These are phyloP conservation scores for Clarias macrocephalus DNA, from an alignment of 2,113 vertebrate genomes.

Conservation along the genomic window DNA sequence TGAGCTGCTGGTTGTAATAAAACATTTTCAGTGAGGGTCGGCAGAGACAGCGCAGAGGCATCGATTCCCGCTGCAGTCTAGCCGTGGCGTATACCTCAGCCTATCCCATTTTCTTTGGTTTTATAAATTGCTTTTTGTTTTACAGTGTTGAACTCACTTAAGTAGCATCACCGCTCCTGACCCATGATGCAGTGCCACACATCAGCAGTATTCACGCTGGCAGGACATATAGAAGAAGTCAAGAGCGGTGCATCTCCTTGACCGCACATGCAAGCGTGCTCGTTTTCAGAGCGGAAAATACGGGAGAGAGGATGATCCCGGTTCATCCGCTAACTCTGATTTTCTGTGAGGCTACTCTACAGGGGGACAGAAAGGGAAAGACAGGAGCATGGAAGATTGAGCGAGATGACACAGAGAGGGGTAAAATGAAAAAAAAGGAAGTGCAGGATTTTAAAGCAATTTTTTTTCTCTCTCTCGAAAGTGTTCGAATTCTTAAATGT, in stretches of 20 bases:
- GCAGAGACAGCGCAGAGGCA: constrained; percentile 34
- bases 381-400: neutral
- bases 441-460: neutral
- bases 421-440: neutral
- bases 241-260: constrained; percentile 16
- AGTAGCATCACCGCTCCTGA: constrained; percentile 5
- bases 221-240: neutral
- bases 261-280: constrained; percentile 5
- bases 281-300: constrained; percentile 14
- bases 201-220: constrained; percentile 12
- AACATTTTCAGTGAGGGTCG: constrained; percentile 24
- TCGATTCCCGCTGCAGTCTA: constrained; percentile 59
- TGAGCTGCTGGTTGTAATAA: constrained; percentile 44
- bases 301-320: neutral
- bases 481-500: constrained; percentile 9
- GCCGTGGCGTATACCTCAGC: constrained; percentile 43
- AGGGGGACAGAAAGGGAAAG: neutral
- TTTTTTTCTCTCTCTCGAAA: neutral
- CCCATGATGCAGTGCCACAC: constrained; percentile 18
- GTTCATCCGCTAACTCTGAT: neutral
- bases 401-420: neutral
- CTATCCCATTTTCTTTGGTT: neutral
- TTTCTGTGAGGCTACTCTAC: neutral
- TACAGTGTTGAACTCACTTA: constrained; percentile 24
- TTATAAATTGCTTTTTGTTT: constrained; percentile 12